phyloP scores from a whole-genome alignment of 2,888 invertebrate genomes.

The Neoaliturus tenellus region DNA sequence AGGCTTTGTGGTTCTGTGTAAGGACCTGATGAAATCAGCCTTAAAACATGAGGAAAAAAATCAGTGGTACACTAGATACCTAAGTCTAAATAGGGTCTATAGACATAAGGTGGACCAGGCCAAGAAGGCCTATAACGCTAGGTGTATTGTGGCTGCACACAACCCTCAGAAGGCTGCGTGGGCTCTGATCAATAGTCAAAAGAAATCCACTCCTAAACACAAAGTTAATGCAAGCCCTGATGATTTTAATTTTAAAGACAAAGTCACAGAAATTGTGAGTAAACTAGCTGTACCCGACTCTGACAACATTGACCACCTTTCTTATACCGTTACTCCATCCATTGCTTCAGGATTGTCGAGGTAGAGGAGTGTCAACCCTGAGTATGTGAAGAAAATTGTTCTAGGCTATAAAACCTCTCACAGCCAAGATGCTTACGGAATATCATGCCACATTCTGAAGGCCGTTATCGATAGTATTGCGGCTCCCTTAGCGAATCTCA shows the following conservation, averaged over 20 bases:
- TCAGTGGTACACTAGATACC: too few relatives aligned
- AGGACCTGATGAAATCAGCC: too few relatives aligned
- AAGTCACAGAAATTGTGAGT: neutral
- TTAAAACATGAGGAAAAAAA: too few relatives aligned
- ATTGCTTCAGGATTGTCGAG: neutral
- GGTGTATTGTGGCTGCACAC: neutral
- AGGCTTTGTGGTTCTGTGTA: too few relatives aligned
- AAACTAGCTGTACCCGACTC: neutral
- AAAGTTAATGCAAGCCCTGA: neutral
- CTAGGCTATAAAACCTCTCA: neutral
- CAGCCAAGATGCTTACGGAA: neutral
- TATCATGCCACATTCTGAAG: neutral
- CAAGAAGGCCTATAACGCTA: neutral
- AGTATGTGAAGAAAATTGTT: neutral
- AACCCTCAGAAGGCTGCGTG: neutral
- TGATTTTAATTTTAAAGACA: slow-evolving; percentile 3
- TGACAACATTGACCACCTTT: neutral
- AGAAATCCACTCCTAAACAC: neutral
- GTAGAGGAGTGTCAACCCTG: neutral
- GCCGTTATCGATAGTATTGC: neutral
- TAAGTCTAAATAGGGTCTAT: too few relatives aligned
- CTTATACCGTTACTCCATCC: too few relatives aligned
- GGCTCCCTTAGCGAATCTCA: neutral
- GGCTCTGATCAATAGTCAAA: slow-evolving; percentile 1
- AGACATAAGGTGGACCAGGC: neutral